A percentile compares a stretch with the other conserved stretches of the same genome.
phyloP scores from a whole-genome alignment of 2,797 vertebrate genomes.

The Sebastes jordani region DNA sequence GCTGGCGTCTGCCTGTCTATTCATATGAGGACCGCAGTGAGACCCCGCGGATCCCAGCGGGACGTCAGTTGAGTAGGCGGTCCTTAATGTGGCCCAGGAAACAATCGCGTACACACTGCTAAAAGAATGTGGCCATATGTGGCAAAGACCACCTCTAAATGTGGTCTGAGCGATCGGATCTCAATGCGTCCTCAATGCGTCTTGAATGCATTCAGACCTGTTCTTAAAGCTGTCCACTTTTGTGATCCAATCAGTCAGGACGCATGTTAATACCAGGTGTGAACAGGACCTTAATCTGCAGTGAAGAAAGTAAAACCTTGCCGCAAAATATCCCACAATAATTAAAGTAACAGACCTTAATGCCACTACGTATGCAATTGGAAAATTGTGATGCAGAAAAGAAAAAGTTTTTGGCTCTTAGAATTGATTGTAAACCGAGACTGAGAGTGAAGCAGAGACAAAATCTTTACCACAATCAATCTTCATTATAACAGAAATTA shows the following conservation, averaged over 20 bases:
- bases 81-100: no score
- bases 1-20: no score
- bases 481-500: neutral
- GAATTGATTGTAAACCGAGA: neutral
- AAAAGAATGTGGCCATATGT: no score
- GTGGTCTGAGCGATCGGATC: no score
- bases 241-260: no score
- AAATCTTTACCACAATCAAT: neutral
- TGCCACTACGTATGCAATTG: neutral
- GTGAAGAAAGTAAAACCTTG: neutral
- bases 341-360: neutral
- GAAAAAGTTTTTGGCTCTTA: neutral
- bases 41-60: rapidly evolving
- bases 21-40: rapidly evolving
- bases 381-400: neutral
- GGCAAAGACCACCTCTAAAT: no score
- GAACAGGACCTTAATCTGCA: neutral
- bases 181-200: no score
- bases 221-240: no score
- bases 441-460: neutral
- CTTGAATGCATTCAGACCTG: no score
- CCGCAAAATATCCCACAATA: neutral
- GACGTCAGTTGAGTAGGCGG: no score
- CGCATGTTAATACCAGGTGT: no score
- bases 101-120: no score